Conservation (phyloP, 1,140 invertebrate species). For the Lethrus apterus region DNA sequence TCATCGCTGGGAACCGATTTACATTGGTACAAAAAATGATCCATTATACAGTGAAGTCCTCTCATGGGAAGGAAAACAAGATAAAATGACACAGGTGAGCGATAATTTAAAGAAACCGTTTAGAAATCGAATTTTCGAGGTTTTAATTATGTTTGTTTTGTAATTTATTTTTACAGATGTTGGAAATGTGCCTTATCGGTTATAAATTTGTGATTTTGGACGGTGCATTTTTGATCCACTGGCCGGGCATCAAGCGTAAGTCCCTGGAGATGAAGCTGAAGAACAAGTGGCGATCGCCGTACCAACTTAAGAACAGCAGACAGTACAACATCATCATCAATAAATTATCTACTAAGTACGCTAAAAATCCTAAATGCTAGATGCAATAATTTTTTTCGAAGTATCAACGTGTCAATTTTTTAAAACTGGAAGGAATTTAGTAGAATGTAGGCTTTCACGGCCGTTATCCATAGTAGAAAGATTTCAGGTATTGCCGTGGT, state of each 20-base stretch:
- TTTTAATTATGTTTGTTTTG: conserved; percentile 10
- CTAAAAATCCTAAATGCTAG: conserved; percentile 49
- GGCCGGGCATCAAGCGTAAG: conserved; percentile 58
- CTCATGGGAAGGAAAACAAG: conserved; percentile 75
- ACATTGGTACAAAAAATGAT: conserved; percentile 70
- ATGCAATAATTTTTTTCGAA: conserved; percentile 39
- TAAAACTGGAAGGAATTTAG: too few relatives aligned
- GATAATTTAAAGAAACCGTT: not conserved
- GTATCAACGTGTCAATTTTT: too few relatives aligned
- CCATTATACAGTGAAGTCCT: conserved; percentile 73
- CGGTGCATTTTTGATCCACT: conserved; percentile 71
- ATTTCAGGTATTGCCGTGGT: too few relatives aligned
- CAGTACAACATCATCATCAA: conserved; percentile 56
- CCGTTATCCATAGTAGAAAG: too few relatives aligned
- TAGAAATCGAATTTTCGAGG: too few relatives aligned
- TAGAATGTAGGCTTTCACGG: too few relatives aligned
- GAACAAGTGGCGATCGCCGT: conserved; percentile 43
- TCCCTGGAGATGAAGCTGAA: conserved; percentile 36
- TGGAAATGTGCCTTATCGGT: conserved; percentile 68
- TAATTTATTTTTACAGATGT: conserved; percentile 53
- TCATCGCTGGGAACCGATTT: conserved; percentile 76
- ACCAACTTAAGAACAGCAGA: conserved; percentile 52
- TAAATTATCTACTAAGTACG: conserved; percentile 50
- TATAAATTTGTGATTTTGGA: conserved; percentile 71
- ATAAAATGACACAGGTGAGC: conserved; percentile 80